phyloP scores from a whole-genome alignment of 2,797 vertebrate species.

The Eidolon dupreanum region DNA sequence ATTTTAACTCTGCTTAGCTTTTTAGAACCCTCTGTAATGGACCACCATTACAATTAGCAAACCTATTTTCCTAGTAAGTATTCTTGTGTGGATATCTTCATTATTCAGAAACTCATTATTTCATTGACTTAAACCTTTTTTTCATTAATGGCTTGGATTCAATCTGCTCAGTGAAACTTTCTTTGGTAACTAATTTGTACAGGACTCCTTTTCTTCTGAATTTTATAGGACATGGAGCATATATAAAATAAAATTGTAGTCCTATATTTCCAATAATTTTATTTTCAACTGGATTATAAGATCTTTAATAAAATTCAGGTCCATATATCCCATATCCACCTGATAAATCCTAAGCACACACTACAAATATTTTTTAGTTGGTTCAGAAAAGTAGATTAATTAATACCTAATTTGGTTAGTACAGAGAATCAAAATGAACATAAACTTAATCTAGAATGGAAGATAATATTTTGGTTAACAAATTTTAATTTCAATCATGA shows the following conservation, averaged over 20 bases:
- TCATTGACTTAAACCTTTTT: neutral
- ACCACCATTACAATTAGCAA: neutral
- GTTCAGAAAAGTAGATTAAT: conserved; percentile 2
- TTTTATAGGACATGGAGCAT: neutral
- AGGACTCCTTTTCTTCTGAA: conserved; percentile 16
- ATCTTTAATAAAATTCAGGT: neutral
- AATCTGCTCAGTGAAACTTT: conserved; percentile 3
- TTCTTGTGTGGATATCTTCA: neutral
- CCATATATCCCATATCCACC: neutral
- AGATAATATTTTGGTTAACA: neutral
- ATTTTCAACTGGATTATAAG: conserved; percentile 3
- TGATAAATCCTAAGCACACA: conserved; percentile 22
- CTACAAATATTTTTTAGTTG: conserved; percentile 6
- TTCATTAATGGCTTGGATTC: conserved; percentile 2
- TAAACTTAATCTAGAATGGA: conserved; percentile 30
- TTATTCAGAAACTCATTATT: neutral
- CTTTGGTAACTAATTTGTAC: neutral
- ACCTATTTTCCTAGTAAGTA: neutral
- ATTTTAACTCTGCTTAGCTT: conserved; percentile 23
- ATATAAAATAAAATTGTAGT: conserved; percentile 20
- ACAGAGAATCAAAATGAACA: neutral
- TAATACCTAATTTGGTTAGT: conserved; percentile 15
- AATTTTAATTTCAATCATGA: conserved; percentile 15
- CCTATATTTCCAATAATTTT: neutral
- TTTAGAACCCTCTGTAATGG: neutral